Evolutionary conservation across 2,113 vertebrate genomes (phyloP).

Genomic region (Paramormyrops kingsleyae): DNA sequence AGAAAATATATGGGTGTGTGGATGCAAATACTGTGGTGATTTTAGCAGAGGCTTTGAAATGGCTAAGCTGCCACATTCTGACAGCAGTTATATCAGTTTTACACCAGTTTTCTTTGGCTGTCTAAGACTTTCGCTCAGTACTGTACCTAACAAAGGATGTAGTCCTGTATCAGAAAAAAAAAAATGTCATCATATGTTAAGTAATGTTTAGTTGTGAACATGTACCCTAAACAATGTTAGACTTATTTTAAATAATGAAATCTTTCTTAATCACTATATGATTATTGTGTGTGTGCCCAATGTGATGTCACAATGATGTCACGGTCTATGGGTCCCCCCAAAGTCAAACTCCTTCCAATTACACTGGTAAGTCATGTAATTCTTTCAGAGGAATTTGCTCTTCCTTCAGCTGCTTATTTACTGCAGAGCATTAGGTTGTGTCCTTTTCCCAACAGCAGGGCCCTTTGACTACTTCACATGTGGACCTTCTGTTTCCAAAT

Average conservation of each 20-base stretch:
- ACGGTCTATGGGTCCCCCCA: not conserved
- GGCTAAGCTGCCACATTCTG: too few species aligned
- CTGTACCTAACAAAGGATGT: not conserved
- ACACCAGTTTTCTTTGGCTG: not conserved
- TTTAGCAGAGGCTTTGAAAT: not conserved
- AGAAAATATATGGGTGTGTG: not conserved
- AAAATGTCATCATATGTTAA: not conserved
- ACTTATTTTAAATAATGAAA: not conserved
- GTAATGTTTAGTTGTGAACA: not conserved
- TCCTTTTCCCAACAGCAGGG: not conserved
- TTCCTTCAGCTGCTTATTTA: not conserved
- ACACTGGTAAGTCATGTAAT: not conserved
- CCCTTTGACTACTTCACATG: not conserved
- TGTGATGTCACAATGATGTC: not conserved
- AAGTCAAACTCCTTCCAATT: not conserved
- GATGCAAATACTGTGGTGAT: not conserved
- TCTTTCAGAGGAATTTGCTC: not conserved
- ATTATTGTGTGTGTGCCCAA: not conserved
- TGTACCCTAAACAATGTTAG: not conserved
- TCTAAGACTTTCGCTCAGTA: not conserved
- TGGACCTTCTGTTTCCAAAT: not conserved
- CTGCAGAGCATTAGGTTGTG: not conserved
- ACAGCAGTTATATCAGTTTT: not conserved
- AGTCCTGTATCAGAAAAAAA: not conserved
- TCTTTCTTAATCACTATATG: not conserved